phyloP scores from a whole-genome alignment of 2,797 vertebrate genomes.

The Enteromius trimaculatus region DNA sequence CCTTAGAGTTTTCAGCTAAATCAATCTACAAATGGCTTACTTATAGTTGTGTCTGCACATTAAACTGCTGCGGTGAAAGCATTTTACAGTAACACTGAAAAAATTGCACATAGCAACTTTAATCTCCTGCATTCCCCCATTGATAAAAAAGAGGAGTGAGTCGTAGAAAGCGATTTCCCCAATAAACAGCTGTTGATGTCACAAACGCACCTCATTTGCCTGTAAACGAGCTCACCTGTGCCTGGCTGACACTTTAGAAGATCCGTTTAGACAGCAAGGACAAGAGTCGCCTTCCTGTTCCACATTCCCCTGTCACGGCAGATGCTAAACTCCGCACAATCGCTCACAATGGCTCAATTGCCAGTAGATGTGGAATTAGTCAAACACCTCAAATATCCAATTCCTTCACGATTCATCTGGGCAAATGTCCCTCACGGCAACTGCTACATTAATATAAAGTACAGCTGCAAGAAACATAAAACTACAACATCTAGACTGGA shows the following conservation, averaged over 20 bases:
- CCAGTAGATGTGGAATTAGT: slow-evolving; percentile 32
- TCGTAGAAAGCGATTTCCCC: slow-evolving; percentile 5
- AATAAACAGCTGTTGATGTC: slow-evolving; percentile 23
- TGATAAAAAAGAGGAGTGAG: slow-evolving; percentile 4
- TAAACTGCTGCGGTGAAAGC: not conserved
- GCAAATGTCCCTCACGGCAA: slow-evolving; percentile 28
- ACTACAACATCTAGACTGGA: slow-evolving; percentile 27
- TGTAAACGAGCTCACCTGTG: slow-evolving; percentile 14
- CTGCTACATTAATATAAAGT: slow-evolving; percentile 39
- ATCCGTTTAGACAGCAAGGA: slow-evolving; percentile 38
- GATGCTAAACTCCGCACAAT: slow-evolving; percentile 4
- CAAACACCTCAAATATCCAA: slow-evolving; percentile 18
- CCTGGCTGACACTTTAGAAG: slow-evolving; percentile 28
- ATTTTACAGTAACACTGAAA: slow-evolving; percentile 8
- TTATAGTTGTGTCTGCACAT: not conserved
- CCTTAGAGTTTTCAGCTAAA: not conserved
- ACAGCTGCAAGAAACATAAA: slow-evolving; percentile 10
- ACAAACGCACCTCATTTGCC: slow-evolving; percentile 12
- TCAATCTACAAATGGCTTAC: not conserved
- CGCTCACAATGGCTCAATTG: not conserved
- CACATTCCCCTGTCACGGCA: slow-evolving; percentile 31
- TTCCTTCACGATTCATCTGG: slow-evolving; percentile 25
- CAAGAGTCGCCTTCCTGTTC: slow-evolving; percentile 23
- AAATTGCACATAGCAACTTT: not conserved
- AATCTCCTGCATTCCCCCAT: not conserved